Evolutionary conservation across 2,113 vertebrate species (phyloP).

Genomic region (Alligator sinensis): DNA sequence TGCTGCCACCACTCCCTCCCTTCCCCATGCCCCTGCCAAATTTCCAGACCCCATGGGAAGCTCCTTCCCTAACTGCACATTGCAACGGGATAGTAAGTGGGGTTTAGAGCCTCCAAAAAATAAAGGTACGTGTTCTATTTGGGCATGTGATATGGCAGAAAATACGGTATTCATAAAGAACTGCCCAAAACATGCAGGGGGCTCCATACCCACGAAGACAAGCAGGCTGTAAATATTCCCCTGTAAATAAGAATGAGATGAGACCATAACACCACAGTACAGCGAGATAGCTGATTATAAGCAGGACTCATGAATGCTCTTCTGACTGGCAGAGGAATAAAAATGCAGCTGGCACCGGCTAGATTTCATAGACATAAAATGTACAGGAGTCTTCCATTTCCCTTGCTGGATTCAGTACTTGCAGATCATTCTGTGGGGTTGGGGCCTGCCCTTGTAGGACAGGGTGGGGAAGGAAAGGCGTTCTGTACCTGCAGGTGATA

Average conservation of each 20-base stretch:
- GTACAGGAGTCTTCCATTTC: not conserved
- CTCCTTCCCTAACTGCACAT: too few species aligned
- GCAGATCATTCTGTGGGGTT: not conserved
- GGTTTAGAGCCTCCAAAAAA: too few species aligned
- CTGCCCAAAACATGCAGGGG: not conserved
- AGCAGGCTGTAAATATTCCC: not conserved
- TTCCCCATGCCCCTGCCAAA: too few species aligned
- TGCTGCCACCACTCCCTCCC: too few species aligned
- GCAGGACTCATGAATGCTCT: not conserved
- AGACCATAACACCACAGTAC: not conserved
- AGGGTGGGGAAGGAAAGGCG: accelerated
- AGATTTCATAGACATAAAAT: not conserved
- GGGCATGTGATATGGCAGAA: too few species aligned
- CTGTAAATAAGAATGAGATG: not conserved
- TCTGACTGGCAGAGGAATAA: not conserved
- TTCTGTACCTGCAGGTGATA: constrained; percentile 86
- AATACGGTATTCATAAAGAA: not conserved
- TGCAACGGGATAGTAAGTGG: too few species aligned
- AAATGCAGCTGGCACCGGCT: not conserved
- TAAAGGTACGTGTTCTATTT: too few species aligned
- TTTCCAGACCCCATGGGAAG: too few species aligned
- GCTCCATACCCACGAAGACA: accelerated
- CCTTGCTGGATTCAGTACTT: not conserved
- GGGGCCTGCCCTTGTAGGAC: not conserved
- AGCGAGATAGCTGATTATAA: not conserved